Evolutionary conservation across 2,113 vertebrate species (phyloP).

Genomic region (Corvus hawaiiensis): DNA sequence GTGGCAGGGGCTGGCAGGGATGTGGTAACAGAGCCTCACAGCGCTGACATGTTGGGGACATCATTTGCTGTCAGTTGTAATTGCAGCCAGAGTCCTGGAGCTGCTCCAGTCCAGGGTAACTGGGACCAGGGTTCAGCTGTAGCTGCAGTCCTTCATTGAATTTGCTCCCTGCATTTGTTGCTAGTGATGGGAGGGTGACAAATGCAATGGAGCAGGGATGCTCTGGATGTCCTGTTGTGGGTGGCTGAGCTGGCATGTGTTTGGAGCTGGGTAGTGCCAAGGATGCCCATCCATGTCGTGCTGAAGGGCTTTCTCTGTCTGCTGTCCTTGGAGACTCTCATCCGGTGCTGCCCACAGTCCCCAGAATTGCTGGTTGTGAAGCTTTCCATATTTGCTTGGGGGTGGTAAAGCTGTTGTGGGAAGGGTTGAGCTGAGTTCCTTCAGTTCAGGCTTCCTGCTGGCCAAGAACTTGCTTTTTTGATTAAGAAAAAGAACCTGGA

Average conservation of each 20-base stretch:
- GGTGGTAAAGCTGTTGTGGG: background rate
- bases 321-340: background rate
- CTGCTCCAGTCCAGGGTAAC: background rate
- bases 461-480: background rate
- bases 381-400: background rate
- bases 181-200: background rate
- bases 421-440: background rate
- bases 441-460: background rate
- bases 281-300: fast-evolving
- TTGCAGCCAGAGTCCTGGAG: background rate
- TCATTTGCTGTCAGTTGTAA: background rate
- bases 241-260: background rate
- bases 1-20: background rate
- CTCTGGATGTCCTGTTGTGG: background rate
- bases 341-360: background rate
- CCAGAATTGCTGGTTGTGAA: background rate
- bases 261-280: background rate
- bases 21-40: background rate
- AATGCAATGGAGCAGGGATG: background rate
- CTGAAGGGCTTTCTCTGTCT: background rate
- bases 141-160: background rate
- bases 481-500: background rate
- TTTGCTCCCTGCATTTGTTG: background rate
- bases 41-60: background rate
- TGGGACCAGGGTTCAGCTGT: fast-evolving